Evolutionary conservation across 2,113 vertebrate species (phyloP).

Genomic region (Epinephelus moara): DNA sequence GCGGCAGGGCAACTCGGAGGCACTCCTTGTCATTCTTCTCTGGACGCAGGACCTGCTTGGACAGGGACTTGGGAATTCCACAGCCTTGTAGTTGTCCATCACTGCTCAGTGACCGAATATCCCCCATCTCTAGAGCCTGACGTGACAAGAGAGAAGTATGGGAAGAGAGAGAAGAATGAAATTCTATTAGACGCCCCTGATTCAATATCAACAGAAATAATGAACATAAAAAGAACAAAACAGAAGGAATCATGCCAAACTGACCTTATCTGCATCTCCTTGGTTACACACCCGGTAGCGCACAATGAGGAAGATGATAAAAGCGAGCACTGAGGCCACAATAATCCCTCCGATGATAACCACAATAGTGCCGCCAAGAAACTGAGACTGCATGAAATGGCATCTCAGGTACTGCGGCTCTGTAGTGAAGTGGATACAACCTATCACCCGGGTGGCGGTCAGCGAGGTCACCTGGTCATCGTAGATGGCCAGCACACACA

Average conservation of each 20-base stretch:
- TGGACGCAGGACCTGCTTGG: constrained; percentile 92
- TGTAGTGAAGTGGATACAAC: constrained; percentile 95
- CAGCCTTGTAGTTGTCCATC: constrained; percentile 93
- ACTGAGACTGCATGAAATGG: constrained; percentile 99
- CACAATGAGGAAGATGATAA: constrained; percentile 99
- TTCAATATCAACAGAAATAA: constrained; percentile 26
- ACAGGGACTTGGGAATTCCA: constrained; percentile 89
- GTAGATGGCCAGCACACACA: constrained; percentile 98
- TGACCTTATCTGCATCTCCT: constrained; percentile 90
- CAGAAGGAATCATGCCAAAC: constrained; percentile 7
- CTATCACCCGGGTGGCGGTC: constrained; percentile 96
- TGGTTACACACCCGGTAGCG: constrained; percentile 97
- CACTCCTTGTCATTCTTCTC: constrained; percentile 88
- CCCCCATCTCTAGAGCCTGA: constrained; percentile 92
- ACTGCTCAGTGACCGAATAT: constrained; percentile 95
- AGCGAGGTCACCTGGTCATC: constrained; percentile 96
- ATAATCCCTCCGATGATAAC: constrained; percentile 99
- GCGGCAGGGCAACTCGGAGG: constrained; percentile 82
- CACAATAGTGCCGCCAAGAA: constrained; percentile 98
- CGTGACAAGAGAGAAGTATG: constrained; percentile 1
- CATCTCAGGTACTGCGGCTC: constrained; percentile 97
- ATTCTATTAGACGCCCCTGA: neutral
- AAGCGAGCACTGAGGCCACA: constrained; percentile 96
- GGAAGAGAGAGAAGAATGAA: constrained; percentile 15
- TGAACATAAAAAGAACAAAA: constrained; percentile 35